Conservation (phyloP, 1,140 invertebrate species). For the Schlechtendalia chinensis region DNA sequence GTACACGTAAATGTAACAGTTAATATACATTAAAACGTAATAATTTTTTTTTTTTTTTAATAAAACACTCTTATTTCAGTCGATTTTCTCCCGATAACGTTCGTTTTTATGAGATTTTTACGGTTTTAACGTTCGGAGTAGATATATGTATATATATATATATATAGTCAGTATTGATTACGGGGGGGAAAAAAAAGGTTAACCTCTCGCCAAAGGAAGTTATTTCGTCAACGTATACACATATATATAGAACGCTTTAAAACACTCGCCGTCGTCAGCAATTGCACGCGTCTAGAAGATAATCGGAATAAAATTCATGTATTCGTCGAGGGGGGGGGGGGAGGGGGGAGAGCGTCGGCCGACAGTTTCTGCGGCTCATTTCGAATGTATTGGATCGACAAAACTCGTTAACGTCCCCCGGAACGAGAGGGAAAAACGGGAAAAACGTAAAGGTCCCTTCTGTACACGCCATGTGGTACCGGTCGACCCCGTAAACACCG, state of each 20-base stretch:
- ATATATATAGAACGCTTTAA: slow-evolving; percentile 12
- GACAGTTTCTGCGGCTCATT: slow-evolving; percentile 33
- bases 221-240: slow-evolving; percentile 22
- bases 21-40: no score
- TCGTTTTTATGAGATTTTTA: no score
- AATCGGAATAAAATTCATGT: slow-evolving; percentile 34
- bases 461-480: slow-evolving; percentile 36
- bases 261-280: neutral
- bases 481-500: neutral
- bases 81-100: no score
- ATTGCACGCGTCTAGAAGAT: slow-evolving; percentile 4
- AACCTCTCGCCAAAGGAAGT: neutral
- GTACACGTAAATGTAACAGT: no score
- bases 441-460: neutral
- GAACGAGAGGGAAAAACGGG: neutral
- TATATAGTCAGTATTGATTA: slow-evolving; percentile 7
- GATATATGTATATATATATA: neutral
- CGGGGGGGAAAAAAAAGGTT: no score
- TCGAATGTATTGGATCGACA: slow-evolving; percentile 48
- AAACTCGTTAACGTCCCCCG: slow-evolving; percentile 38
- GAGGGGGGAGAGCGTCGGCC: no score
- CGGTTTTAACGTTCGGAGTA: no score
- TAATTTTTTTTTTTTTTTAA: no score
- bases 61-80: no score
- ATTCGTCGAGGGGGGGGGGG: slow-evolving; percentile 22